Evolutionary conservation across 2,888 invertebrate genomes (phyloP).

Genomic region (Caenorhabditis afra): DNA sequence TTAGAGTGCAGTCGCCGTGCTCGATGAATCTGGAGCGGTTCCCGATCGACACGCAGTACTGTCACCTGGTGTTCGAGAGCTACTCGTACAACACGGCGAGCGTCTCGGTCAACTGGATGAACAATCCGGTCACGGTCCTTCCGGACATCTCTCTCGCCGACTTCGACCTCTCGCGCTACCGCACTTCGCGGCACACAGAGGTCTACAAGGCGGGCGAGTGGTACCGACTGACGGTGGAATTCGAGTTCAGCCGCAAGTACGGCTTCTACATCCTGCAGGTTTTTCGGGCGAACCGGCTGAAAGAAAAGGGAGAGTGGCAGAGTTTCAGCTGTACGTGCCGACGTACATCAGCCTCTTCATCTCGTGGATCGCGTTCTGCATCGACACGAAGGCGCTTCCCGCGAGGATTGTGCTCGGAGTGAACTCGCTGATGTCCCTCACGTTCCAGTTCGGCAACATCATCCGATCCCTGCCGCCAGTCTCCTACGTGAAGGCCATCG

Average conservation of each 20-base stretch:
- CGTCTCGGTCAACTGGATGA: constrained; percentile 76
- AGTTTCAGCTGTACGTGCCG: constrained; percentile 74
- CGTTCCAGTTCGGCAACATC: constrained; percentile 77
- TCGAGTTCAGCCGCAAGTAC: constrained; percentile 74
- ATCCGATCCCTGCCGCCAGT: constrained; percentile 78
- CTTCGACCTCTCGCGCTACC: constrained; percentile 65
- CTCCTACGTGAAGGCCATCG: constrained; percentile 78
- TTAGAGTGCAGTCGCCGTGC: constrained; percentile 77
- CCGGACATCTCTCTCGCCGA: constrained; percentile 73
- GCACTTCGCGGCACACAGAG: constrained; percentile 72
- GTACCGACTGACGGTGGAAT: constrained; percentile 76
- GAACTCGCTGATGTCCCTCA: constrained; percentile 78
- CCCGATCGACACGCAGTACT: constrained; percentile 74
- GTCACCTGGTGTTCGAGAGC: constrained; percentile 71
- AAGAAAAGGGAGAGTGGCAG: no score
- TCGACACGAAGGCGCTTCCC: constrained; percentile 75
- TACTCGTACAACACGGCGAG: constrained; percentile 79
- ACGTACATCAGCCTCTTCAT: constrained; percentile 78
- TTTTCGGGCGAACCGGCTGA: no score
- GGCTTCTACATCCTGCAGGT: constrained; percentile 77
- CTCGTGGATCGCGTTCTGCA: constrained; percentile 78
- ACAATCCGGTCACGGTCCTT: constrained; percentile 71
- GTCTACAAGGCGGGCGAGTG: constrained; percentile 77
- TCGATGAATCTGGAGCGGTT: constrained; percentile 74
- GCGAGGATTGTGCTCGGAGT: constrained; percentile 78